Evolutionary conservation across 2,888 invertebrate genomes (phyloP).

Genomic region (Drosophila monieri): DNA sequence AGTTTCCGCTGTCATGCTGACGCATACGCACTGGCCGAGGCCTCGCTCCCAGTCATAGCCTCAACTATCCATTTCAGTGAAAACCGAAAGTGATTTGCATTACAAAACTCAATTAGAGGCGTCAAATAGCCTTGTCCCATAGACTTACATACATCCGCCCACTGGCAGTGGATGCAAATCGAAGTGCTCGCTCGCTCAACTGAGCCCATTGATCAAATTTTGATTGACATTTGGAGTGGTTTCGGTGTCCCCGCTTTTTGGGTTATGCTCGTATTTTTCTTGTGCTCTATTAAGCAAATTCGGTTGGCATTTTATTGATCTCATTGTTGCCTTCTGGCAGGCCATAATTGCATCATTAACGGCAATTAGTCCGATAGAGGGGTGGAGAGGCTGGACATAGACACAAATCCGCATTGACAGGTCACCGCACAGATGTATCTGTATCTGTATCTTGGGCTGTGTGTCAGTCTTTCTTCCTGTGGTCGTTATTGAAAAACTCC

Average conservation of each 20-base stretch:
- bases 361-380: conserved; percentile 62
- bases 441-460: not conserved
- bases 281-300: conserved; percentile 73
- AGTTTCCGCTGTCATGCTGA: conserved; percentile 32
- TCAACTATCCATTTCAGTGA: conserved; percentile 35
- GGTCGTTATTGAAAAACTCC: conserved; percentile 37
- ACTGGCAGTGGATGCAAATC: conserved; percentile 22
- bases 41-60: not conserved
- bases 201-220: conserved; percentile 76
- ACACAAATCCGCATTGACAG: conserved; percentile 37
- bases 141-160: conserved; percentile 38
- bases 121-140: conserved; percentile 64
- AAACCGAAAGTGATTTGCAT: conserved; percentile 77
- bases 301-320: conserved; percentile 50
- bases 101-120: conserved; percentile 73
- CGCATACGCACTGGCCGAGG: conserved; percentile 36
- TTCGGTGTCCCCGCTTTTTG: conserved; percentile 51
- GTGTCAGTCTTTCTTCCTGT: conserved; percentile 6
- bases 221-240: conserved; percentile 75
- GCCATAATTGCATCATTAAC: conserved; percentile 74
- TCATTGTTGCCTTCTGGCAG: conserved; percentile 28
- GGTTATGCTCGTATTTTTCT: conserved; percentile 27
- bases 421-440: conserved; percentile 3
- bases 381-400: not conserved
- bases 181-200: conserved; percentile 38